Conservation (phyloP, 2,888 invertebrate species). For the Hypolimnas misippus region DNA sequence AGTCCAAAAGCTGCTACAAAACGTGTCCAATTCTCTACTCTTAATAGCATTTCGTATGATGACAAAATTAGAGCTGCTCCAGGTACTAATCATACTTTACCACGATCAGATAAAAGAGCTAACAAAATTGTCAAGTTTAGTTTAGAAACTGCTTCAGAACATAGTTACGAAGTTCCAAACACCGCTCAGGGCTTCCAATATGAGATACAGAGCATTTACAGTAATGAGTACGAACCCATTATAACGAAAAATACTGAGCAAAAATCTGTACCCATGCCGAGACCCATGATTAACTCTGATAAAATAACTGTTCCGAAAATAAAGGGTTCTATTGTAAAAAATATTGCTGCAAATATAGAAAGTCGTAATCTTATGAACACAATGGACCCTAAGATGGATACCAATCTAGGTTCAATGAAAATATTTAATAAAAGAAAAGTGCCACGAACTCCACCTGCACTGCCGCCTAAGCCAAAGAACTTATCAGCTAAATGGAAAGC, state of each 20-base stretch:
- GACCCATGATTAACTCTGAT: constrained; percentile 58
- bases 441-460: constrained; percentile 87
- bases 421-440: constrained; percentile 83
- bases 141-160: constrained; percentile 79
- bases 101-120: constrained; percentile 73
- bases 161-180: constrained; percentile 86
- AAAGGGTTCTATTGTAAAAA: constrained; percentile 80
- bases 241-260: constrained; percentile 76
- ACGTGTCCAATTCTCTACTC: constrained; percentile 86
- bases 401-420: constrained; percentile 71
- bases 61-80: constrained; percentile 68
- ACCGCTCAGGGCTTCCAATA: constrained; percentile 81
- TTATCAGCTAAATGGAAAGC: constrained; percentile 87
- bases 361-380: constrained; percentile 67
- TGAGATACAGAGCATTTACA: constrained; percentile 87
- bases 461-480: constrained; percentile 92
- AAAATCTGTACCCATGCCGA: constrained; percentile 65
- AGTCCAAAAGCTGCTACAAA: constrained; percentile 80
- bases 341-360: constrained; percentile 78
- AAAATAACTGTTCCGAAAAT: constrained; percentile 69
- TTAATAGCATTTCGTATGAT: constrained; percentile 85
- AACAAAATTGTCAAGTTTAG: constrained; percentile 82
- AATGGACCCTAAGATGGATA: constrained; percentile 80
- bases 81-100: constrained; percentile 65
- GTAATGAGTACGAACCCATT: constrained; percentile 90